A percentile compares a stretch with the other conserved stretches of the same genome.
These are phyloP conservation scores for Aplodontia rufa DNA, from an alignment of 2,113 vertebrate genomes.

Conservation along the genomic window DNA sequence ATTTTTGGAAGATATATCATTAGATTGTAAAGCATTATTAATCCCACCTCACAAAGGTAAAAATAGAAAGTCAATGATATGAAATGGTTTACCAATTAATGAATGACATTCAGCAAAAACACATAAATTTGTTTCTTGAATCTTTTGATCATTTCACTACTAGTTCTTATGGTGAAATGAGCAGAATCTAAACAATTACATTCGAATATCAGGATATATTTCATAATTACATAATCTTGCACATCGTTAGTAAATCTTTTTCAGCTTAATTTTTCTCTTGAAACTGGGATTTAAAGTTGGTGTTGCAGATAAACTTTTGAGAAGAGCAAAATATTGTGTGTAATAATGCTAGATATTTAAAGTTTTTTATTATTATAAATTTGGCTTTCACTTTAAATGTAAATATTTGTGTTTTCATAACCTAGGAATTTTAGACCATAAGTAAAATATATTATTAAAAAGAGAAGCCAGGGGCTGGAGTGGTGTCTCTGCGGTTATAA, in stretches of 20 bases:
- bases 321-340: background rate
- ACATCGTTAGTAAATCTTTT: background rate
- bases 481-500: too few species aligned
- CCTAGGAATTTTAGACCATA: background rate
- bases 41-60: background rate
- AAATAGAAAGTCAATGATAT: background rate
- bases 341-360: background rate
- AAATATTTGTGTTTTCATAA: background rate
- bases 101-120: background rate
- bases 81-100: background rate
- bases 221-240: background rate
- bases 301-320: background rate
- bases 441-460: background rate
- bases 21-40: background rate
- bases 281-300: background rate
- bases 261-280: background rate
- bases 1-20: background rate
- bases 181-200: background rate
- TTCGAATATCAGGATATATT: background rate
- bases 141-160: background rate
- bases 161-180: background rate
- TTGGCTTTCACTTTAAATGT: background rate
- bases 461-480: too few species aligned
- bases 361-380: background rate
- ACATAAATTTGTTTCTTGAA: background rate